phyloP scores from a whole-genome alignment of 2,113 vertebrate species.

The Oncorhynchus kisutch region DNA sequence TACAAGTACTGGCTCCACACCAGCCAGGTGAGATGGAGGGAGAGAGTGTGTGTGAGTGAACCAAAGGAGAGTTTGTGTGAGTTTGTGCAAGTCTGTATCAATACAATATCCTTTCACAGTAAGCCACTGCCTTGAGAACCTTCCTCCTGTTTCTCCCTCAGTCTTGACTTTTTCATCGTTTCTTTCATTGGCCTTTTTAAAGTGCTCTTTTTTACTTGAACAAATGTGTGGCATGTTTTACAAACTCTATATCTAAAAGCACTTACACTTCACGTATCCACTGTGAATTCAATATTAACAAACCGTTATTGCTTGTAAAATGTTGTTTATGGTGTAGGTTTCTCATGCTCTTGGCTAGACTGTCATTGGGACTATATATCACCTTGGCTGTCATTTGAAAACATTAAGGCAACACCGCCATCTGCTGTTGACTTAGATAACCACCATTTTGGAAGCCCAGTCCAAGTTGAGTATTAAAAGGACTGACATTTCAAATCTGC shows the following conservation, averaged over 20 bases:
- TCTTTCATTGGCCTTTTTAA: background rate
- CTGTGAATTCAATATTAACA: slow-evolving; percentile 3
- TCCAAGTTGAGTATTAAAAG: too few relatives aligned
- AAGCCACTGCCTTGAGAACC: background rate
- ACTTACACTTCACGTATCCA: background rate
- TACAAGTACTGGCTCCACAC: slow-evolving; percentile 93
- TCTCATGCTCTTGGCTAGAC: slow-evolving; percentile 9
- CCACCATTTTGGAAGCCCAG: background rate
- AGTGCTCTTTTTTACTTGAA: background rate
- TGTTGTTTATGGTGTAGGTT: slow-evolving; percentile 4
- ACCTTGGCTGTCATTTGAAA: slow-evolving; percentile 10
- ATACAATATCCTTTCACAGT: background rate
- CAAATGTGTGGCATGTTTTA: background rate
- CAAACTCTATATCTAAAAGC: background rate
- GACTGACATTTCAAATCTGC: too few relatives aligned
- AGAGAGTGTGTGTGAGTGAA: background rate
- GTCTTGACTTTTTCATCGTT: background rate
- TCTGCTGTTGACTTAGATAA: slow-evolving; percentile 9
- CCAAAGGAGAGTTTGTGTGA: background rate
- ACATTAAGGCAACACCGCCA: background rate
- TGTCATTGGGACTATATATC: background rate
- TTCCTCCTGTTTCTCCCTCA: background rate
- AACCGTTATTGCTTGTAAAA: slow-evolving; percentile 8
- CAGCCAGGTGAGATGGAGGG: slow-evolving; percentile 78
- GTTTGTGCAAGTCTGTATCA: background rate